Evolutionary conservation across 2,888 invertebrate species (phyloP).

Genomic region (Ecdyonurus torrentis): DNA sequence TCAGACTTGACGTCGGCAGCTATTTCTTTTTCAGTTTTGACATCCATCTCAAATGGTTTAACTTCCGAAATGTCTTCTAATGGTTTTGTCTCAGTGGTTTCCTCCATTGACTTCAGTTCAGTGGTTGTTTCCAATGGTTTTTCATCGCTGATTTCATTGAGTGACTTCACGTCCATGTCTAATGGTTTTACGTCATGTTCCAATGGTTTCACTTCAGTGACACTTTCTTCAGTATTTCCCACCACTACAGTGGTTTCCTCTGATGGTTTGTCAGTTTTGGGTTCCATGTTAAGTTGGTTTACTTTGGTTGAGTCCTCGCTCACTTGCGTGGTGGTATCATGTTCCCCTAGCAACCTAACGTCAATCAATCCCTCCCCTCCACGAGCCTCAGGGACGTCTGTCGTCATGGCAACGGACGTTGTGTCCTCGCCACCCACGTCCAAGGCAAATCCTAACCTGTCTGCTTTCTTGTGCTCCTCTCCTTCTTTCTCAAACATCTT

Average conservation of each 20-base stretch:
- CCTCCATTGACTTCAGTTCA: too few relatives aligned
- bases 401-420: neutral
- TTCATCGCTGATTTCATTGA: too few relatives aligned
- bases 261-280: too few relatives aligned
- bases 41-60: neutral
- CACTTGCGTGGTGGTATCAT: too few relatives aligned
- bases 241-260: too few relatives aligned
- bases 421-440: slow-evolving; percentile 4
- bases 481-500: neutral
- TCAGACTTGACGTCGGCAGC: neutral
- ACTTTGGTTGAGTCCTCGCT: too few relatives aligned
- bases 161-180: too few relatives aligned
- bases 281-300: too few relatives aligned
- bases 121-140: too few relatives aligned
- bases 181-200: neutral
- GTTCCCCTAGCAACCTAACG: too few relatives aligned
- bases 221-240: neutral
- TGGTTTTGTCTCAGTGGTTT: neutral
- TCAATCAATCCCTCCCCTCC: neutral
- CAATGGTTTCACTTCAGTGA: neutral
- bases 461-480: neutral
- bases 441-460: neutral
- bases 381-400: neutral
- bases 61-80: neutral
- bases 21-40: neutral